Percentiles rank a stretch among this genome's conserved stretches.
These are phyloP conservation scores for Chromobotia macracanthus DNA, from an alignment of 2,797 vertebrate genomes.

Conservation along the genomic window DNA sequence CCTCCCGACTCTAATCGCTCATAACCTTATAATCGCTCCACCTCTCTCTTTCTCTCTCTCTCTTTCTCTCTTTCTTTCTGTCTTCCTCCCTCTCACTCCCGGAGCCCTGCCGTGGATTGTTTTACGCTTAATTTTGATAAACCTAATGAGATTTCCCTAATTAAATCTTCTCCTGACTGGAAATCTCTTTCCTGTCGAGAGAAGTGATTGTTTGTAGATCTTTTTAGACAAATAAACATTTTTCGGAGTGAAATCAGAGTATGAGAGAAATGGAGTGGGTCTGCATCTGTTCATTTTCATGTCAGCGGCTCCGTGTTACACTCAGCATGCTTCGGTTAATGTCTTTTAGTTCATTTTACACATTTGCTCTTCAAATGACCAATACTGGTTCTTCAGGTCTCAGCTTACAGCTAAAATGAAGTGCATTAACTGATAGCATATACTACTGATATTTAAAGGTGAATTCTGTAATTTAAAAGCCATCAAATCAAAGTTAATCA, in stretches of 20 bases:
- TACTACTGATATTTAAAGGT: neutral
- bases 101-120: conserved; percentile 92
- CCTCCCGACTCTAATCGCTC: conserved; percentile 84
- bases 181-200: conserved; percentile 83
- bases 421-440: conserved; percentile 2
- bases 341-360: neutral
- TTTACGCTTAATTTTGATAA: conserved; percentile 98
- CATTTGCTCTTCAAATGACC: neutral
- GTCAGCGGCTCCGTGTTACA: conserved; percentile 64
- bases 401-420: conserved; percentile 19
- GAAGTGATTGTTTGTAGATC: conserved; percentile 82
- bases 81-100: conserved; percentile 59
- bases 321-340: conserved; percentile 21
- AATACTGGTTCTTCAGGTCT: conserved; percentile 17
- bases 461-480: neutral
- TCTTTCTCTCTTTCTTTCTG: conserved; percentile 54
- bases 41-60: conserved; percentile 47
- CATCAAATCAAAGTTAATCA: neutral
- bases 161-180: conserved; percentile 95
- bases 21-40: conserved; percentile 63
- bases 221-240: conserved; percentile 86
- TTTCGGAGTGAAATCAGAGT: conserved; percentile 67
- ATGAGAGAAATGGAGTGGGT: conserved; percentile 30
- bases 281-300: conserved; percentile 56
- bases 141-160: conserved; percentile 98